Evolutionary conservation across 1,140 invertebrate species (phyloP).

Genomic region (Planococcus citri): DNA sequence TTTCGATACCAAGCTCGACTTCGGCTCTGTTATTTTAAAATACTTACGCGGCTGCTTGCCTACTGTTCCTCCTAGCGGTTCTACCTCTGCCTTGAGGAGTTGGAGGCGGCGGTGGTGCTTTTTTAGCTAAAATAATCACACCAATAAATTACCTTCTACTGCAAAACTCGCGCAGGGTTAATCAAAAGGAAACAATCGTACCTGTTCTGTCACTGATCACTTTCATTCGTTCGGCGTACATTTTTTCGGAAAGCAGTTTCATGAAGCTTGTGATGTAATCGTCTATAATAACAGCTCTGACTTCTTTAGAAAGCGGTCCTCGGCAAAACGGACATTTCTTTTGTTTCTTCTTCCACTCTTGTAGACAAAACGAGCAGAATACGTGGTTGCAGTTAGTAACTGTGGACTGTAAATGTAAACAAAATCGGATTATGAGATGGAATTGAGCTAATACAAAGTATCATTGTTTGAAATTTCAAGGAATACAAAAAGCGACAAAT

Average conservation of each 20-base stretch:
- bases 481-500: neutral
- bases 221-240: neutral
- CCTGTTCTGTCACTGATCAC: neutral
- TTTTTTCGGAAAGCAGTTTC: neutral
- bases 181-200: neutral
- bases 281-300: slow-evolving; percentile 32
- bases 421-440: neutral
- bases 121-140: too few species aligned
- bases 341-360: slow-evolving; percentile 55
- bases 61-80: too few species aligned
- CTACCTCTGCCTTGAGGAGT: too few species aligned
- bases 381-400: slow-evolving; percentile 64
- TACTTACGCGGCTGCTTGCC: too few species aligned
- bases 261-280: neutral
- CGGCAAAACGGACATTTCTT: slow-evolving; percentile 61
- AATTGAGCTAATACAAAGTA: neutral
- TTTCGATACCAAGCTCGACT: too few species aligned
- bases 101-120: too few species aligned
- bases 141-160: too few species aligned
- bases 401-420: slow-evolving; percentile 39
- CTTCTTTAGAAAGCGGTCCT: slow-evolving; percentile 38
- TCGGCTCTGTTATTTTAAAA: too few species aligned
- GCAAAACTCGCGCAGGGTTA: too few species aligned
- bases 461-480: neutral
- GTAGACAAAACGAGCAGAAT: slow-evolving; percentile 62